Evolutionary conservation across 2,797 vertebrate genomes (phyloP).

Genomic region (Sphenopsis melanotis): DNA sequence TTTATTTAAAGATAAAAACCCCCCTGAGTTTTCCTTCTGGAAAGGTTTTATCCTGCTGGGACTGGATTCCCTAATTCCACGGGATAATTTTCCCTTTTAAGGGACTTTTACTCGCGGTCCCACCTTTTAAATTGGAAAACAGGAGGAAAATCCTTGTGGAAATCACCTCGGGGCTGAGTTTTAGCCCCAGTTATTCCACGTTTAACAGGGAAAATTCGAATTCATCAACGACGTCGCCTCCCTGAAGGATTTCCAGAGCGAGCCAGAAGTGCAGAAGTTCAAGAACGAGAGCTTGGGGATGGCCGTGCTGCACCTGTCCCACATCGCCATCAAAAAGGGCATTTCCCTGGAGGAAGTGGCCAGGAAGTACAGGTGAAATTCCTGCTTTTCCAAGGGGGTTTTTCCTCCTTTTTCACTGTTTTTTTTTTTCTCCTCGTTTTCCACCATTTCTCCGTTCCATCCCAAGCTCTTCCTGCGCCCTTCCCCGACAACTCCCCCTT

Average conservation of each 20-base stretch:
- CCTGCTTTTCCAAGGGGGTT: neutral
- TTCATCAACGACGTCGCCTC: neutral
- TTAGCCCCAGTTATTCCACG: too few species aligned
- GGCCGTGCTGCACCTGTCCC: neutral
- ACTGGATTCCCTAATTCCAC: neutral
- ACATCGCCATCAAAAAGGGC: neutral
- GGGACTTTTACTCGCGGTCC: neutral
- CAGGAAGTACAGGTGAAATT: neutral
- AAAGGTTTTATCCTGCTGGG: neutral
- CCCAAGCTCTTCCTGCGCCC: neutral
- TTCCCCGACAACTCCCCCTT: rapidly evolving
- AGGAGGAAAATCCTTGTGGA: neutral
- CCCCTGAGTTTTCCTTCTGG: neutral
- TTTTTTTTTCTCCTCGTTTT: too few species aligned
- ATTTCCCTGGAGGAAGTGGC: neutral
- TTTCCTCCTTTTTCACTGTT: too few species aligned
- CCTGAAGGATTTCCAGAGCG: neutral
- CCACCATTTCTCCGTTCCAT: rapidly evolving
- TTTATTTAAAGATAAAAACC: neutral
- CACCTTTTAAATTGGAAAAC: neutral
- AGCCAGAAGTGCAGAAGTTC: neutral
- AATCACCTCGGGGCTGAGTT: neutral
- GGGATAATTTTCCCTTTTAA: neutral
- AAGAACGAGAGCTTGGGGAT: neutral
- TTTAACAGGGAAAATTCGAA: neutral